Evolutionary conservation across 2,113 vertebrate species (phyloP).

Genomic region (Panthera tigris): DNA sequence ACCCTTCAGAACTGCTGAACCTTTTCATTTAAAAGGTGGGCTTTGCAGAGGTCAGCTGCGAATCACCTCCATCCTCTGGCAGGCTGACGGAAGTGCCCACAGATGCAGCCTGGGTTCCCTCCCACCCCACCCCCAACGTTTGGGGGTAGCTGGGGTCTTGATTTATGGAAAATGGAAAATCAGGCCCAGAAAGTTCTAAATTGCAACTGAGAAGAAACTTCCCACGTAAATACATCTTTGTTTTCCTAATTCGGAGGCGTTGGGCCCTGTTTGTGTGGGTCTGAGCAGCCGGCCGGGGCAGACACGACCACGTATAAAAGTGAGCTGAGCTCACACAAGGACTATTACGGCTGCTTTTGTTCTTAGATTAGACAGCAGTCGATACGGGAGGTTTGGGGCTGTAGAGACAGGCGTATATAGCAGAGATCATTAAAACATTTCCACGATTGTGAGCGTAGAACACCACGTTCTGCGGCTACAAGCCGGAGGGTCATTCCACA

Average conservation of each 20-base stretch:
- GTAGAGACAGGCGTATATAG: not conserved
- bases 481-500: not conserved
- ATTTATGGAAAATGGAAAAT: slow-evolving; percentile 83
- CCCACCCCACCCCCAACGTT: slow-evolving; percentile 39
- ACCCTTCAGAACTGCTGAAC: not conserved
- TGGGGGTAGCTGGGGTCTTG: slow-evolving; percentile 79
- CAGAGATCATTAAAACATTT: slow-evolving; percentile 52
- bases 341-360: slow-evolving; percentile 41
- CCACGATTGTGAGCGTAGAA: not conserved
- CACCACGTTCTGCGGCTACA: not conserved
- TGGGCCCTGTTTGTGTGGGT: slow-evolving; percentile 67
- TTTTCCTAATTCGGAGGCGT: slow-evolving; percentile 76
- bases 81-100: slow-evolving; percentile 65
- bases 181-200: slow-evolving; percentile 83
- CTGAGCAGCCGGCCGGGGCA: not conserved
- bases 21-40: slow-evolving; percentile 51
- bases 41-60: slow-evolving; percentile 53
- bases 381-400: not conserved
- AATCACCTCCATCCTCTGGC: slow-evolving; percentile 71
- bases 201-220: slow-evolving; percentile 77
- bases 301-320: not conserved
- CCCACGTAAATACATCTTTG: slow-evolving; percentile 80
- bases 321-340: not conserved
- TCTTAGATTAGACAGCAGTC: not conserved
- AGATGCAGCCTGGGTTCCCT: slow-evolving; percentile 71